phyloP scores from a whole-genome alignment of 2,113 vertebrate species.

The Percina caprodes region DNA sequence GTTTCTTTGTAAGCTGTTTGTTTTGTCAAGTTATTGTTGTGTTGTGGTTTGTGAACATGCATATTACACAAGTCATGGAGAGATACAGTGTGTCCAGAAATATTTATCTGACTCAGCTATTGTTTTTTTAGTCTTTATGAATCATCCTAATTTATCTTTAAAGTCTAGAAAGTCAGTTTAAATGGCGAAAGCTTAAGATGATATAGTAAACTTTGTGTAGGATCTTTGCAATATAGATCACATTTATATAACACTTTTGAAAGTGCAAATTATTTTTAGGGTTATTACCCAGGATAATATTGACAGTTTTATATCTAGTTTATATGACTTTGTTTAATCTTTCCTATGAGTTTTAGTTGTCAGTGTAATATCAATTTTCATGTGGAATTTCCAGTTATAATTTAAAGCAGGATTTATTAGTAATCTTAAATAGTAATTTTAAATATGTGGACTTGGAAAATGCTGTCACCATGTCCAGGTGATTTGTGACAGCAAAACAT shows the following conservation, averaged over 20 bases:
- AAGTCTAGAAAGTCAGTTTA: not conserved
- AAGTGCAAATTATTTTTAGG: not conserved
- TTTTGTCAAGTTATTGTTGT: conserved; percentile 9
- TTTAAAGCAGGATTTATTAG: not conserved
- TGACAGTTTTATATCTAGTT: not conserved
- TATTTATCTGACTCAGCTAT: not conserved
- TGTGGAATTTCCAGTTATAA: not conserved
- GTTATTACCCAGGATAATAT: not conserved
- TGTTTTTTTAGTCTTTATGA: not conserved
- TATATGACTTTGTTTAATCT: not conserved
- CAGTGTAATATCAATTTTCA: not conserved
- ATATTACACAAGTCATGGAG: not conserved
- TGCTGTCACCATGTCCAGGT: not conserved
- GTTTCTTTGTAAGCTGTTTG: conserved; percentile 62
- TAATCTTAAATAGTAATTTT: not conserved
- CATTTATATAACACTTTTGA: not conserved
- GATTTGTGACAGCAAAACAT: conserved; percentile 35
- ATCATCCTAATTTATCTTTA: not conserved
- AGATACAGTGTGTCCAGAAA: not conserved
- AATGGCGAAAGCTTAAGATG: not conserved
- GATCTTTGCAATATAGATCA: not conserved
- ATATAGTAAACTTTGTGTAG: not conserved
- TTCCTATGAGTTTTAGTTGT: not conserved
- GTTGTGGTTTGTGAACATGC: not conserved
- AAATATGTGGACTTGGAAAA: not conserved